Conservation (phyloP, 2,113 vertebrate genomes). For the Himantopus leucocephalus region DNA sequence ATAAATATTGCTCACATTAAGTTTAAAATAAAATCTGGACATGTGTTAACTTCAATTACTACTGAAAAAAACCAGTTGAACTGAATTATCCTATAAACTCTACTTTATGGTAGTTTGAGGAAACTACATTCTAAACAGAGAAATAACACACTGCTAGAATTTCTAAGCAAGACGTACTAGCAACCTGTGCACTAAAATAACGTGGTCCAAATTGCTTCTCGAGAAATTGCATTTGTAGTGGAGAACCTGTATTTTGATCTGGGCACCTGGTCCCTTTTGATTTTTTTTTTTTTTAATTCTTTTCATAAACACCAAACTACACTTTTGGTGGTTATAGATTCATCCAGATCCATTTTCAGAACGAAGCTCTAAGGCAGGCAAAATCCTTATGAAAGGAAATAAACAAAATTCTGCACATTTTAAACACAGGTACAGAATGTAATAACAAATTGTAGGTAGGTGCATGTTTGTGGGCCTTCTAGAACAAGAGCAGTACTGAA, state of each 20-base stretch:
- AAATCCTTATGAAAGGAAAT: not conserved
- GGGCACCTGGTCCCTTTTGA: not conserved
- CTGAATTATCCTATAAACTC: not conserved
- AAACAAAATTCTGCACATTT: not conserved
- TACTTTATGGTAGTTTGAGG: not conserved
- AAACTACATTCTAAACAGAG: not conserved
- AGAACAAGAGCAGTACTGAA: not conserved
- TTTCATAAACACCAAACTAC: not conserved
- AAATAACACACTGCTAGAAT: not conserved
- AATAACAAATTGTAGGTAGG: not conserved
- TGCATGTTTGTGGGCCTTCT: not conserved
- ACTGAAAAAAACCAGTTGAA: not conserved
- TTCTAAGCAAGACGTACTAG: not conserved
- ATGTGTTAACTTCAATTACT: not conserved
- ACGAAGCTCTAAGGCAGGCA: not conserved
- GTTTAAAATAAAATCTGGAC: not conserved
- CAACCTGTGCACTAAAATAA: not conserved
- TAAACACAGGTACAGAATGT: not conserved
- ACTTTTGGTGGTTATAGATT: not conserved
- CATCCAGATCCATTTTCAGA: not conserved
- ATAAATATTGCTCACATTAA: not conserved
- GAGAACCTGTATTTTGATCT: not conserved
- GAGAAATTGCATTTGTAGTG: not conserved
- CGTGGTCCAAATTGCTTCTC: not conserved
- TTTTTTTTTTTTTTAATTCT: not conserved